Evolutionary conservation across 1,140 invertebrate species (phyloP), one percentile per base, ranked within the genome.

Genomic region (Megalonaias nervosa): DNA sequence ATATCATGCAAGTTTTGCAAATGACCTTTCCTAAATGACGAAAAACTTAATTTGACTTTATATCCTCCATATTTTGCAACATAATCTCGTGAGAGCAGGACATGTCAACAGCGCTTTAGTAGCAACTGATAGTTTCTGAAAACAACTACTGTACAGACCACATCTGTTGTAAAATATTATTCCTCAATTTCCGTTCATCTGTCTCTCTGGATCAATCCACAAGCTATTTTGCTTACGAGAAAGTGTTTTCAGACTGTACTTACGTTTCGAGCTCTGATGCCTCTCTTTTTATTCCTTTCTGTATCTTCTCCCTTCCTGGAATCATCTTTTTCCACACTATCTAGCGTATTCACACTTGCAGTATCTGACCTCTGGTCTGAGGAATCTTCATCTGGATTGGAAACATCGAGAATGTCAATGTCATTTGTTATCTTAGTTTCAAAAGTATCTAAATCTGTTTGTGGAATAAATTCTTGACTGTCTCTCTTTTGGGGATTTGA

Each of bases 391-490:
- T 85, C 83, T 3, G 80, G 80, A 66, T 85, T 87, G n/a, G 82
- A 85, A 59, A 81, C 77, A 61, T 81, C 78, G 65, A 73, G 57
- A 16, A 62, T 65, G 59, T 72, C 74, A 23, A 74, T 59, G 69
- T 81, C 81, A 67, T 80, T 82, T 2, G 74, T 77, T 56, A 83
- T 74, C 75, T 81, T 83, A 14, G 87, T 88, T 78, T 85, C 87
- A 71, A 88, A 82, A 16, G 87, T 88, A 71, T 89, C 87, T 31
- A 89, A 71, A 71, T 89, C 87, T 21, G 87, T 89, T 59, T 88
- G 85, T 64, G 85, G 87, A 17, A 89, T 74, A 62, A 76, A 64
- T 14, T 77, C 71, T 59, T 61, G 58, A 31, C 23, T 79, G 15
- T 74, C 68, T n/a, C 64, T 77, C 16, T 65, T 68, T 56, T 69